Conservation (phyloP, 2,888 invertebrate genomes). For the Noctua janthina region DNA sequence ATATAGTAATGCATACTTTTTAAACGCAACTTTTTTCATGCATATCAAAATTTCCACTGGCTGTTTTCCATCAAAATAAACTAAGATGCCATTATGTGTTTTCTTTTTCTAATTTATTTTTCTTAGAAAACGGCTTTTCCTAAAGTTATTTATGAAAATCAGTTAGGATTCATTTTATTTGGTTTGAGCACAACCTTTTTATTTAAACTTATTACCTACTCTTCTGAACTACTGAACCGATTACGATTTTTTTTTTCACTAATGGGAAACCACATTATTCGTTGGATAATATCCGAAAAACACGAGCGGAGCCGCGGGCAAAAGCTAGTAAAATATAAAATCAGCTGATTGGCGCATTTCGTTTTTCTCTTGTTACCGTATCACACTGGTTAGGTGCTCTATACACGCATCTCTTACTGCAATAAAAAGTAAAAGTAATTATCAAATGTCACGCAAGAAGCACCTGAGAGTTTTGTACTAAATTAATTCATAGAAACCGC, state of each 20-base stretch:
- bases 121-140: neutral
- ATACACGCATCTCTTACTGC: constrained; percentile 39
- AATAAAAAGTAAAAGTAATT: constrained; percentile 57
- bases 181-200: neutral
- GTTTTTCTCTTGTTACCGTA: constrained; percentile 13
- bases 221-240: neutral
- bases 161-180: neutral
- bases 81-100: neutral
- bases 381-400: constrained; percentile 10
- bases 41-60: neutral
- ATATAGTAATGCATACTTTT: neutral
- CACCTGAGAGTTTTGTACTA: neutral
- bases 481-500: neutral
- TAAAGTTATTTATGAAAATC: neutral
- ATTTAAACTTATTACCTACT: neutral
- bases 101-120: neutral
- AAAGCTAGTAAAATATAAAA: neutral
- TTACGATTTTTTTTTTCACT: neutral
- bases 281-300: neutral
- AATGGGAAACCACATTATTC: neutral
- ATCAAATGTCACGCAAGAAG: constrained; percentile 30
- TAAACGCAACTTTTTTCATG: neutral
- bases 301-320: neutral
- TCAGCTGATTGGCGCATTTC: constrained; percentile 11
- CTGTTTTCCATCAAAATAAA: neutral